Base-by-base conservation (phyloP, 2,888 invertebrate species). In the Zeuzera pyrina region DNA sequence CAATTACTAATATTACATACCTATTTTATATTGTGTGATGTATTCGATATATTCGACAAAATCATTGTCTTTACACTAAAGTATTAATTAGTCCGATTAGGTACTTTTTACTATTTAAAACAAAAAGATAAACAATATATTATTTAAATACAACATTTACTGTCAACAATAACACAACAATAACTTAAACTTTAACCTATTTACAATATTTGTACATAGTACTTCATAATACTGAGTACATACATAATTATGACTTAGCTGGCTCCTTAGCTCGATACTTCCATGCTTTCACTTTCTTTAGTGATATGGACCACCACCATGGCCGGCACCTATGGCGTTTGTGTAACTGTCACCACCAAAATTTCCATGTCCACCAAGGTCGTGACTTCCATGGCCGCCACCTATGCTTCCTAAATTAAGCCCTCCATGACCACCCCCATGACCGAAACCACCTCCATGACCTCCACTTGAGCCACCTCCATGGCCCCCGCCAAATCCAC, bases 241-340 rank as follows among this genome's bases (percentile, higher is more conserved):
- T 25, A 25, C 25, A 28, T 44, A 47, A 58, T 57, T 71, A 69
- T 79, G 79, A 81, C 79, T 78, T 77, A 81, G 79, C 66, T 53
- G 55, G 54, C 38, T 60, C 52, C 43, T 34, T 12, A 8, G n/a
- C n/a, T n/a, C n/a, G n/a, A n/a, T n/a, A n/a, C n/a, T n/a, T n/a
- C n/a, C n/a, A n/a, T n/a, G n/a, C n/a, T 30, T 45, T 61, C 47
- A 65, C 43, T 69, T 65, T 41, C 62, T 59, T 63, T 57, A 61
- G 39, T 69, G 77, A 45, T 83, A 83, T 2, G 79, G 81, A 1
- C 84, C 85, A 10, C 84, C 83, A 0, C 84, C 83, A 39, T 83
- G 81, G 10, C 84, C 85, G 3, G 84, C 63, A 12, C 66, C 53
- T 30, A 76, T 55, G 35, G 73, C 81, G 40, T 66, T 74, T 19